Conservation (phyloP, 1,140 invertebrate species). For the Pinna nobilis region DNA sequence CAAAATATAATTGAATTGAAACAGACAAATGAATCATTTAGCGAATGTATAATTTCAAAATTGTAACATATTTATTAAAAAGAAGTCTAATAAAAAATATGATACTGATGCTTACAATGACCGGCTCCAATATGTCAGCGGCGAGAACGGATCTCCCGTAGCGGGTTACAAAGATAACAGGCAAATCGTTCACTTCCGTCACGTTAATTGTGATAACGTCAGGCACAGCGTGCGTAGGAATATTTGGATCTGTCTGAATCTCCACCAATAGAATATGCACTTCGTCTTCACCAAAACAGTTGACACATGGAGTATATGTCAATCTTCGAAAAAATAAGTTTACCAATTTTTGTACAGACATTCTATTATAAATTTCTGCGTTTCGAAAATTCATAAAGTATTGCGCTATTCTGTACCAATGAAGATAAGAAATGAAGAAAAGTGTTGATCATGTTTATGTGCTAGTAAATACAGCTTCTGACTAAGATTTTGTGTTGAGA, state of each 20-base stretch:
- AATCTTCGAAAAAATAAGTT: slow-evolving; percentile 1
- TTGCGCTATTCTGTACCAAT: background rate
- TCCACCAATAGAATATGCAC: slow-evolving; percentile 6
- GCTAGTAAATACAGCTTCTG: background rate
- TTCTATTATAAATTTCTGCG: background rate
- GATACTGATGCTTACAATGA: slow-evolving; percentile 13
- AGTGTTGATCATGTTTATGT: background rate
- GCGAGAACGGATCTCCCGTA: slow-evolving; percentile 2
- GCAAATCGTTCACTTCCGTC: slow-evolving; percentile 9
- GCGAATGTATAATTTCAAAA: background rate
- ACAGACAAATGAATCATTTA: background rate
- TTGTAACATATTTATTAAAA: background rate
- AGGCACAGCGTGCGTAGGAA: background rate
- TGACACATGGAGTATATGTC: slow-evolving; percentile 16
- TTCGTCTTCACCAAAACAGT: slow-evolving; percentile 18
- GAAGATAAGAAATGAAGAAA: background rate
- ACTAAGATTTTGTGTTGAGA: background rate
- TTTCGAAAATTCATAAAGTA: background rate
- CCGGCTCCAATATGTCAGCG: slow-evolving; percentile 9
- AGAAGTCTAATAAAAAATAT: background rate
- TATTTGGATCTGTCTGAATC: slow-evolving; percentile 13
- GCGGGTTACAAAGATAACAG: slow-evolving; percentile 4
- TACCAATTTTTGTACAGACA: background rate
- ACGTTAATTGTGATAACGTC: slow-evolving; percentile 9
- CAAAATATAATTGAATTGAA: too few species aligned